Percentiles rank a stretch among this genome's conserved stretches.
phyloP scores from a whole-genome alignment of 2,113 vertebrate genomes.

The Ophiodon elongatus region DNA sequence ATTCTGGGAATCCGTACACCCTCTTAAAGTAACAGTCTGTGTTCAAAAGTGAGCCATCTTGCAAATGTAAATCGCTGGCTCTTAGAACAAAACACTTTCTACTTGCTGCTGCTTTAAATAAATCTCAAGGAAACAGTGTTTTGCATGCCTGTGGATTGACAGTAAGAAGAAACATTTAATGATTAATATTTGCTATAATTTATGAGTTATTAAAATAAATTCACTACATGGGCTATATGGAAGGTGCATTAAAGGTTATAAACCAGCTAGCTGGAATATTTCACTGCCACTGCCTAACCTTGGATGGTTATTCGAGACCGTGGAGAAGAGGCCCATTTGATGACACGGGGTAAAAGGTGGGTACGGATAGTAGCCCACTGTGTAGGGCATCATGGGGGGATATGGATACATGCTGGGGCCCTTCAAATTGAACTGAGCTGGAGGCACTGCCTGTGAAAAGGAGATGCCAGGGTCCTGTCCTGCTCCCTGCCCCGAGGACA shows the following conservation, averaged over 20 bases:
- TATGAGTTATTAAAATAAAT: not conserved
- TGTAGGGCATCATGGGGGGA: conserved; percentile 61
- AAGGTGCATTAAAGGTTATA: not conserved
- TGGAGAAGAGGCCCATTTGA: not conserved
- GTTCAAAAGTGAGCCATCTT: not conserved
- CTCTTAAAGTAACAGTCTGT: not conserved
- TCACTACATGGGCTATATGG: not conserved
- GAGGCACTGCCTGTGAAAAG: conserved; percentile 67
- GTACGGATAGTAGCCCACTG: conserved; percentile 68
- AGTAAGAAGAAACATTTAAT: not conserved
- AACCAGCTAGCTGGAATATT: not conserved
- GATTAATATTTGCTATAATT: not conserved
- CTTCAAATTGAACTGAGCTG: conserved; percentile 70
- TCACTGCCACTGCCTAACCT: conserved; percentile 66
- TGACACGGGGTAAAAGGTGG: conserved; percentile 56
- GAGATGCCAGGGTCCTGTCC: not conserved
- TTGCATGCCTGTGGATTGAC: not conserved
- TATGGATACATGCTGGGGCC: conserved; percentile 22
- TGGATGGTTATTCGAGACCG: conserved; percentile 64
- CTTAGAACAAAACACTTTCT: not conserved
- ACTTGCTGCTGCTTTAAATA: not conserved
- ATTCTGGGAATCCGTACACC: not conserved
- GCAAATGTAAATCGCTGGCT: not conserved
- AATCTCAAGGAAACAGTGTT: not conserved
- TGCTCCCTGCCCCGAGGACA: not conserved